Evolutionary conservation across 2,888 invertebrate genomes (phyloP), one percentile per base, ranked within the genome.

Genomic region (Aphodius sticticus): DNA sequence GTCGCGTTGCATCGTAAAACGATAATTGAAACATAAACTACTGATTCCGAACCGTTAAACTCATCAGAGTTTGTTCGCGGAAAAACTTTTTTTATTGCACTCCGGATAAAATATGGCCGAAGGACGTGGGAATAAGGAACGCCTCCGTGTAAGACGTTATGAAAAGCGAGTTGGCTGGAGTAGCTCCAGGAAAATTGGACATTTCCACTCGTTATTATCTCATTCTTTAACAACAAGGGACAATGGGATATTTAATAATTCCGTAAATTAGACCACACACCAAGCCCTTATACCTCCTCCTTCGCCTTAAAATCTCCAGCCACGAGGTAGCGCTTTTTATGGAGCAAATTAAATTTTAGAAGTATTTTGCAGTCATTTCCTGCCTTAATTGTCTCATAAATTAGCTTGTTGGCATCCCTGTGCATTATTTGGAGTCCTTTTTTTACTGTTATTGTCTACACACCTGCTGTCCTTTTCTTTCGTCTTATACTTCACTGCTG

Each of bases 11-110:
- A 53, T 53, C 53, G 12, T 53, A 53, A 53, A 53, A 53, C 53
- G 53, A 53, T 53, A 53, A 53, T 53, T 53, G 53, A 53, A 53
- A 53, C 53, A 53, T 53, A 53, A 53, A 53, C 53, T 53, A 53
- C 53, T 53, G 53, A 53, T 53, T 53, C 53, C 53, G 53, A 12
- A 7, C 53, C 53, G 53, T 53, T 53, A 53, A 53, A 53, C 12
- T 53, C 53, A 53, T 53, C 53, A 53, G 9, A 53, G 53, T 53
- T 53, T 7, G 53, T 53, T 53, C 53, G 53, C 53, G 53, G 53
- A 5, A 53, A 53, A 53, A 53, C 53, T 53, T 53, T 53, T 26
- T 53, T 53, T 53, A 53, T 53, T 53, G 53, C 53, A 1, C 7
- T 53, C 12, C 53, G 53, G 53, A 53, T 53, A 53, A 53, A 53